Base-by-base conservation (phyloP, 2,888 invertebrate genomes). In the Parascotia fuliginaria region DNA sequence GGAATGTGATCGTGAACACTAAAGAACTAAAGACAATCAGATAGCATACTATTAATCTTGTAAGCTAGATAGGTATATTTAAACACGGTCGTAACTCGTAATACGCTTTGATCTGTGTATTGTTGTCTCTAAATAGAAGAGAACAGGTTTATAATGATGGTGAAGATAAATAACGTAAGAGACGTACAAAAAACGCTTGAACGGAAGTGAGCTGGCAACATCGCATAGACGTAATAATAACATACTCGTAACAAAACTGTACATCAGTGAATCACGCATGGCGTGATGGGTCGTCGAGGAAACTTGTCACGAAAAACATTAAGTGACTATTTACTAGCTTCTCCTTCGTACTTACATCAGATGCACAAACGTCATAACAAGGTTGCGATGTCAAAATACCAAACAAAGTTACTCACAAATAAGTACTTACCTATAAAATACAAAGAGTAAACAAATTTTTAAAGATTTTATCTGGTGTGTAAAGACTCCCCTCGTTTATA, bases 241-340 rank as follows among this genome's bases (percentile, higher is more conserved):
- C 59, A 66, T 67, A n/a, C n/a, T n/a, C n/a, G n/a, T n/a, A 70
- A 78, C 73, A 77, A 75, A 79, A 78, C 71, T 70, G 72, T 74
- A 72, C 62, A 75, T 69, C 60, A 65, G 68, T 85, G 84, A 87
- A 80, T 88, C 87, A 87, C 76, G 61, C 78, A 75, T 81, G 74
- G 76, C 79, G 70, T 79, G 83, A 81, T 83, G 75, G 75, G 74
- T 77, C 69, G 70, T 60, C 64, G 71, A 80, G 79, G 79, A 83
- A 83, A 79, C 69, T 73, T 80, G 83, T 81, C 82, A 86, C 81
- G 79, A 83, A 78, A 81, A 77, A 79, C 72, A 72, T 74, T 75
- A 74, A 75, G 75, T 63, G 63, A 61, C 50, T 56, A 36, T 49
- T n/a, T 40, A 50, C 42, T 47, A 36, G 50, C 48, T 42, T 45